Base-by-base conservation (phyloP, 2,888 invertebrate genomes). In the Stenoptilia bipunctidactyla region DNA sequence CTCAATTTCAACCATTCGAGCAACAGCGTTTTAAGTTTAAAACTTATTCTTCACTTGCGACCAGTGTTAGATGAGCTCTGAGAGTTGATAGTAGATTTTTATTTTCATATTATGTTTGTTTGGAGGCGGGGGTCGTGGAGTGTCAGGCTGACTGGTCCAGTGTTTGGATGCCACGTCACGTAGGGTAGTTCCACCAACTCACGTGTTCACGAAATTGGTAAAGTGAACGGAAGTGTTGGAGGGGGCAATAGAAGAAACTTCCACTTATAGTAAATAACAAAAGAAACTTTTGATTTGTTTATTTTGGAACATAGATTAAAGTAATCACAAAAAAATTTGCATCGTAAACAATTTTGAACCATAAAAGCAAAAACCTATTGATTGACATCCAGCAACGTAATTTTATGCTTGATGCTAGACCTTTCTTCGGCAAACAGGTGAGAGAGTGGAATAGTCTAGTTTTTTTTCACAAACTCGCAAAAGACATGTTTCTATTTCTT, bases 191-290 rank as follows among this genome's bases (percentile, higher is more conserved):
- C 53, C 54, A 51, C 52, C 63, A 61, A 58, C 64, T 61, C 66
- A 66, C 67, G 69, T 65, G 62, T 63, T 58, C 49, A 48, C 56
- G 49, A 58, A 68, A 67, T 64, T 65, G 67, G 58, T 56, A 57
- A 57, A 52, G 52, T 50, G 53, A 53, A 53, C 61, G 60, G 61
- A 60, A 58, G 59, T 58, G 60, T 57, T 55, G 50, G 42, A 47
- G 50, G 50, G 13, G 8, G 20, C 8, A 20, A 8, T 5, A 5
- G 20, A 20, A 20, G 8, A 8, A 3, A 8, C 4, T 20, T 20
- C 8, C 3, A 8, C 8, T 5, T 5, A 20, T 20, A 20, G 8
- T 20, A 3, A 5, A 20, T 3, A 8, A 5, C 8, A 3, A 20
- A 3, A 20, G 20, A 5, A 5, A 8, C 4, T 3, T 20, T 20